These are phyloP conservation scores for Furcifer pardalis DNA, from an alignment of 2,797 vertebrate species.

Conservation along the genomic window DNA sequence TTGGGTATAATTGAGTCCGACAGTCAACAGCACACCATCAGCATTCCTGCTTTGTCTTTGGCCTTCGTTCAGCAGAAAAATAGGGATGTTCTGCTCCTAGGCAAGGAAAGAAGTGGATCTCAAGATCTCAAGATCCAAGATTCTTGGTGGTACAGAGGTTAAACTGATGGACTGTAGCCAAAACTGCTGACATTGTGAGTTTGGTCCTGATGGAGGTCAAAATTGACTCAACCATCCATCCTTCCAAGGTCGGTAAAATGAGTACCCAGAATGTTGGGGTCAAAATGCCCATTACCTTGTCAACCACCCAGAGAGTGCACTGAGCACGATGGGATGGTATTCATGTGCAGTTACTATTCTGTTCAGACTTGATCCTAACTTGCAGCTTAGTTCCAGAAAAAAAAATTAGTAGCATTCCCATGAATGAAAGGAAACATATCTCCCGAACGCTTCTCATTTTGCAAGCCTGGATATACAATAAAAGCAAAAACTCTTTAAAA, in stretches of 20 bases:
- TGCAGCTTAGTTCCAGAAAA: background rate
- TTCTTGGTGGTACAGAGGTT: too few species aligned
- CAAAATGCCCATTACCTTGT: too few species aligned
- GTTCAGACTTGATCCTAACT: background rate
- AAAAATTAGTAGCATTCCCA: background rate
- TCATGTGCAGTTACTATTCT: too few species aligned
- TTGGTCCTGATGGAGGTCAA: too few species aligned
- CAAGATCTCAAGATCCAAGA: background rate
- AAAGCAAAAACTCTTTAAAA: background rate
- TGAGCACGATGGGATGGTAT: too few species aligned
- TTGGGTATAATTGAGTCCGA: conserved; percentile 53
- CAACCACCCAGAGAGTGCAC: too few species aligned
- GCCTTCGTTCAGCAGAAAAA: conserved; percentile 1
- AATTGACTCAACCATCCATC: too few species aligned
- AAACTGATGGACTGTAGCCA: too few species aligned
- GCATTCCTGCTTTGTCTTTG: background rate
- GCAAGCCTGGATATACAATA: background rate
- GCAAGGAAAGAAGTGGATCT: background rate
- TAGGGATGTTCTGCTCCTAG: conserved; percentile 13
- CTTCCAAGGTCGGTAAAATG: too few species aligned
- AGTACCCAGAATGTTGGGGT: too few species aligned
- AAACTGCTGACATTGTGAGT: too few species aligned
- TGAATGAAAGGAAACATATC: background rate
- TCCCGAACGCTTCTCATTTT: background rate
- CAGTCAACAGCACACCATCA: conserved; percentile 50